Evolutionary conservation across 2,797 vertebrate genomes (phyloP).

Genomic region (Clarias fuscus): DNA sequence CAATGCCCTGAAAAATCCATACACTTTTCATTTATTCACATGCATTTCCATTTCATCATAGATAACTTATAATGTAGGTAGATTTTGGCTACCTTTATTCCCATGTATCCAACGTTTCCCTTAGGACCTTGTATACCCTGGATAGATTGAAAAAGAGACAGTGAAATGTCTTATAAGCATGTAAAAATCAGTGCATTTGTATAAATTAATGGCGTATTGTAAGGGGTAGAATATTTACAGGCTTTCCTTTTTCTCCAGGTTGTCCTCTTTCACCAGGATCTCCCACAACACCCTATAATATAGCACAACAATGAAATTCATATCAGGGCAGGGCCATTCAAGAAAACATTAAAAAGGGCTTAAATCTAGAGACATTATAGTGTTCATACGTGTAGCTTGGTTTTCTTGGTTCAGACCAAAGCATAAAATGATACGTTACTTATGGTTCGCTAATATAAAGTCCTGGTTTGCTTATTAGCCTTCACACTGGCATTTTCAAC

Average conservation of each 20-base stretch:
- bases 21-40: constrained; percentile 20
- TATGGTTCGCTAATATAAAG: too few relatives aligned
- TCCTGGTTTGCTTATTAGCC: too few relatives aligned
- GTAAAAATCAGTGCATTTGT: background rate
- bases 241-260: constrained; percentile 75
- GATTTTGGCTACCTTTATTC: constrained; percentile 69
- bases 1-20: constrained; percentile 71
- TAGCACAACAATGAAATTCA: constrained; percentile 2
- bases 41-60: constrained; percentile 13
- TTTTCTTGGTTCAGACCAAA: too few relatives aligned
- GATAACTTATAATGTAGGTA: constrained; percentile 9
- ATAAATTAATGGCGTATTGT: constrained; percentile 1
- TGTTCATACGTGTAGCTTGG: too few relatives aligned
- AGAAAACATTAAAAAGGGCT: background rate
- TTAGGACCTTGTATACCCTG: constrained; percentile 73
- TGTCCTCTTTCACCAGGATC: constrained; percentile 77
- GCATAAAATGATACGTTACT: too few relatives aligned
- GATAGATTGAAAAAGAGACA: constrained; percentile 43
- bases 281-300: constrained; percentile 78
- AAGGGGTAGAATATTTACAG: constrained; percentile 67
- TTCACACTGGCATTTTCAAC: too few relatives aligned
- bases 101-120: constrained; percentile 69
- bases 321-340: background rate
- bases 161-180: background rate
- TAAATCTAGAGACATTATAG: background rate